phyloP scores from a whole-genome alignment of 2,888 invertebrate species.

The Tinea pellionella region DNA sequence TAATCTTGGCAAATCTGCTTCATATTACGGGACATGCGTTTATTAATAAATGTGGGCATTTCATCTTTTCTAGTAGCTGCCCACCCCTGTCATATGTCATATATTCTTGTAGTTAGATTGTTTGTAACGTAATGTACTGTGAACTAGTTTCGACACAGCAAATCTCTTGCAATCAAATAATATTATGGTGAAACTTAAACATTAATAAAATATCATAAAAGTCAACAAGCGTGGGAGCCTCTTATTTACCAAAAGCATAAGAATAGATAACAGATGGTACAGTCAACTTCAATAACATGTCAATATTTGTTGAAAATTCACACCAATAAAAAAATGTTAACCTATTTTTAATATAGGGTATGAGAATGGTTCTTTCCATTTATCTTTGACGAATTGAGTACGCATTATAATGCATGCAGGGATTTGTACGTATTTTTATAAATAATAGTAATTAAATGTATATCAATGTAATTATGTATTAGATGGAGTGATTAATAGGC shows the following conservation, averaged over 20 bases:
- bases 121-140: not conserved
- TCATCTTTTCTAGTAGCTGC: too few species aligned
- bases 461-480: too few species aligned
- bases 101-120: too few species aligned
- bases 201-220: slow-evolving; percentile 7
- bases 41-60: too few species aligned
- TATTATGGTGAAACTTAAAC: slow-evolving; percentile 8
- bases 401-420: too few species aligned
- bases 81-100: too few species aligned
- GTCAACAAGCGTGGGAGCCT: slow-evolving; percentile 8
- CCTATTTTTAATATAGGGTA: not conserved
- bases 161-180: not conserved
- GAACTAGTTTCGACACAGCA: not conserved
- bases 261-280: slow-evolving; percentile 7
- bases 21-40: too few species aligned
- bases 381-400: too few species aligned
- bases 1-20: too few species aligned
- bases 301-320: not conserved
- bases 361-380: not conserved
- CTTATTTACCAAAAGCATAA: slow-evolving; percentile 10
- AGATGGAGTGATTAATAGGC: too few species aligned
- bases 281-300: not conserved
- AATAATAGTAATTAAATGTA: too few species aligned
- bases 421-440: too few species aligned
- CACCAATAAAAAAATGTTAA: not conserved